Percentiles rank a stretch among this genome's conserved stretches.
Conservation (phyloP, 2,888 invertebrate genomes). For the Melinaea menophilus region DNA sequence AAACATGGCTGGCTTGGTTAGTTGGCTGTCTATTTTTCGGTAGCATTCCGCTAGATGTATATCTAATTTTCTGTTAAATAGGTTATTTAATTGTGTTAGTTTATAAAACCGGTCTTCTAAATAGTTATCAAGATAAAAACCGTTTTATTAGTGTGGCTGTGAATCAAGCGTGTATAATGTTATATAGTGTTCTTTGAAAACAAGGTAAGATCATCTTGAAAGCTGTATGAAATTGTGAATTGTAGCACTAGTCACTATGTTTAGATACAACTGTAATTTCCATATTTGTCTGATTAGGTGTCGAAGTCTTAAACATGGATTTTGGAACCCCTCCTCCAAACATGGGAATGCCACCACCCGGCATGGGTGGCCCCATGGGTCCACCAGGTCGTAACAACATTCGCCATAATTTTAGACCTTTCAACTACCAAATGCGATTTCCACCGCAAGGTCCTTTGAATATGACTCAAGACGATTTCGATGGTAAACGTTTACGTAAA, state of each 20-base stretch:
- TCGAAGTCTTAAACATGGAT: slow-evolving; percentile 69
- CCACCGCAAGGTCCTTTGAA: slow-evolving; percentile 79
- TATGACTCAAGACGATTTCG: slow-evolving; percentile 92
- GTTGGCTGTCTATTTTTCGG: slow-evolving; percentile 58
- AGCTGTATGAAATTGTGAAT: slow-evolving; percentile 10
- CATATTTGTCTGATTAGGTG: slow-evolving; percentile 70
- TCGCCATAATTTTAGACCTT: slow-evolving; percentile 72
- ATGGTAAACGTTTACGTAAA: slow-evolving; percentile 96
- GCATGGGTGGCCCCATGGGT: slow-evolving; percentile 52
- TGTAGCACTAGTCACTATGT: slow-evolving; percentile 11
- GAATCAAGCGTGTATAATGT: slow-evolving; percentile 57
- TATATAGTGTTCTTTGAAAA: slow-evolving; percentile 50
- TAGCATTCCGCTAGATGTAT: slow-evolving; percentile 43
- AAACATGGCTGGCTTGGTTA: slow-evolving; percentile 48
- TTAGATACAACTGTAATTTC: slow-evolving; percentile 42
- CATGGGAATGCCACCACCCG: slow-evolving; percentile 67
- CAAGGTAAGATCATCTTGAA: slow-evolving; percentile 56
- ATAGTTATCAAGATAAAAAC: slow-evolving; percentile 13
- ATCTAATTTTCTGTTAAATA: slow-evolving; percentile 40
- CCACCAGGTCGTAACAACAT: slow-evolving; percentile 67
- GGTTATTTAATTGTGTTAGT: slow-evolving; percentile 43
- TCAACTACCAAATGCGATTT: slow-evolving; percentile 73
- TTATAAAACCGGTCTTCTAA: slow-evolving; percentile 19
- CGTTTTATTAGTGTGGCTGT: slow-evolving; percentile 33
- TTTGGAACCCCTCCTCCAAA: slow-evolving; percentile 72